Conservation (phyloP, 2,888 invertebrate species). For the Adelognathus sp. region DNA sequence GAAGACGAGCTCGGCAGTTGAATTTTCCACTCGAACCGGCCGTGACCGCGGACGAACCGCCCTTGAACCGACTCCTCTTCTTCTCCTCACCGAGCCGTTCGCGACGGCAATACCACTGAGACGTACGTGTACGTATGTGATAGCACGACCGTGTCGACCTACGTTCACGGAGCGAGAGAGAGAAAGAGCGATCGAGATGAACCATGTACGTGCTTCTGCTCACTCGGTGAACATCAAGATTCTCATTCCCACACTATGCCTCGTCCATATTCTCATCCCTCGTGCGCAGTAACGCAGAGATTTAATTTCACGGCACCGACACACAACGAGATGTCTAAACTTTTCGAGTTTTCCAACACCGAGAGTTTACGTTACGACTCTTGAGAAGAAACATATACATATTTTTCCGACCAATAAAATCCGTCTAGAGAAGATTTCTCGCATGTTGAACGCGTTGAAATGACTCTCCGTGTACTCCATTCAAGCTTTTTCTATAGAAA, state of each 20-base stretch:
- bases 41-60: conserved; percentile 32
- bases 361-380: background rate
- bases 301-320: conserved; percentile 39
- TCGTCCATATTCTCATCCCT: background rate
- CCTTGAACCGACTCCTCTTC: conserved; percentile 16
- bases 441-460: background rate
- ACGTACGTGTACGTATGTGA: background rate
- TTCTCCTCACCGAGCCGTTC: background rate
- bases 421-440: background rate
- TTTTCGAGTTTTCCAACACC: background rate
- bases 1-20: background rate
- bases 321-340: background rate
- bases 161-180: no score
- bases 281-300: background rate
- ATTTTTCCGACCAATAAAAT: background rate
- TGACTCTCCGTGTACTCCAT: background rate
- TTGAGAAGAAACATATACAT: conserved; percentile 1
- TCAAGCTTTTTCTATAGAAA: background rate
- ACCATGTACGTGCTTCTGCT: conserved; percentile 30
- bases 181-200: conserved; percentile 26
- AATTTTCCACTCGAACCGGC: conserved; percentile 28
- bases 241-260: conserved; percentile 29
- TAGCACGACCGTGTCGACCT: background rate
- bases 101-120: conserved; percentile 4
- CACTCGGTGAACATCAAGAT: conserved; percentile 34